These are phyloP conservation scores for Tragelaphus buxtoni DNA, from an alignment of 2,113 vertebrate species.

Conservation along the genomic window DNA sequence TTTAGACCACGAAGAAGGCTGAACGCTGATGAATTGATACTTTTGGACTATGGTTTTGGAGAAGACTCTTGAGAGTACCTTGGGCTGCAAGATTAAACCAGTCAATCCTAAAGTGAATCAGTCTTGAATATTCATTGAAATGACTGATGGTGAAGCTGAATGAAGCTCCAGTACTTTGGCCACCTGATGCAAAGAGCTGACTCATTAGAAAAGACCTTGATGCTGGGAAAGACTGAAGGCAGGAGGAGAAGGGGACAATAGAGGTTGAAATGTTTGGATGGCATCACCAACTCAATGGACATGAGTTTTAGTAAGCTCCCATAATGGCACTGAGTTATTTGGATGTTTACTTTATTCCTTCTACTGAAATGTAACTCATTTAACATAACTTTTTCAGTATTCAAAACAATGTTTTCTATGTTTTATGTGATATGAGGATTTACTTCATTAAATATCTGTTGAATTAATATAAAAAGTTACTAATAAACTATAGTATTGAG, in stretches of 20 bases:
- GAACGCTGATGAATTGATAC: accelerated
- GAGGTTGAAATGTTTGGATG: neutral
- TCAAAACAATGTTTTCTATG: neutral
- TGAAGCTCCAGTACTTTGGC: neutral
- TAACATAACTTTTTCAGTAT: neutral
- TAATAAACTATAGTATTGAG: neutral
- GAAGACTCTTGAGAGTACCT: neutral
- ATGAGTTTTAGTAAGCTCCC: neutral
- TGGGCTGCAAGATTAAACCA: neutral
- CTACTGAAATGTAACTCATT: neutral
- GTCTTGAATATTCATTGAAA: neutral
- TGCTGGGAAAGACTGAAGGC: neutral
- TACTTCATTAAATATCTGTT: neutral
- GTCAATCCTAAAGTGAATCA: neutral
- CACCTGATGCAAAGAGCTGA: neutral
- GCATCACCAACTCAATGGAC: neutral
- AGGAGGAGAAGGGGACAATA: neutral
- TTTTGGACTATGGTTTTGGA: neutral
- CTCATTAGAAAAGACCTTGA: neutral
- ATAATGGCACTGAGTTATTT: neutral
- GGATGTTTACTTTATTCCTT: neutral
- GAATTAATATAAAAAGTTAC: neutral
- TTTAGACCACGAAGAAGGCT: neutral
- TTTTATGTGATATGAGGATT: neutral
- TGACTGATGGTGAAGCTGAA: neutral